Evolutionary conservation across 1,140 invertebrate species (phyloP), one percentile per base, ranked within the genome.

Genomic region (Penaeus vannamei): DNA sequence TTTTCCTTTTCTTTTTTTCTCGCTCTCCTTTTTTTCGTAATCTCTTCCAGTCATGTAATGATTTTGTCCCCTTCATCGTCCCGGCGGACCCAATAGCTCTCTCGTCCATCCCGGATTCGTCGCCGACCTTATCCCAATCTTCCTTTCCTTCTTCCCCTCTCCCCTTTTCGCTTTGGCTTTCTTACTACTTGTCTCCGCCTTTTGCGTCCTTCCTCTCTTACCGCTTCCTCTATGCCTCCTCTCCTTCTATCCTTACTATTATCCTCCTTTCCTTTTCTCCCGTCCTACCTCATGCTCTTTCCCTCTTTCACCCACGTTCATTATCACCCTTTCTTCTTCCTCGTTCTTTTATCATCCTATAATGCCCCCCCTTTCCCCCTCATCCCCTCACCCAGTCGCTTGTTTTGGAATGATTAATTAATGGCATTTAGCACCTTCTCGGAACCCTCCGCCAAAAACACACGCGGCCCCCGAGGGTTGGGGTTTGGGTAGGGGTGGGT

Each of bases 341-440:
- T 79, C 23, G 32, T 79, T 29, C 46, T 42, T 19, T 32, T 76
- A 62, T 42, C n/a, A 23, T 0, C n/a, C 53, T 23, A 3, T 36
- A 46, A 0, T 3, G 22, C 82, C 66, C 66, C 20, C 8, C 46
- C 12, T 29, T 26, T 22, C 61, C 69, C 69, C 60, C 23, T 12
- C 36, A 46, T 17, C 46, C 42, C 36, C 77, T 64, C 59, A 23
- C 66, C 23, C 62, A 20, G 36, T 61, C 10, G 60, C 26, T 53
- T 87, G 79, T 87, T 87, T 87, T 87, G 77, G 36, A 81, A 77
- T 62, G 80, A 86, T 87, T 87, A 80, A 82, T 87, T 87, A 87
- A 81, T 82, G 77, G 80, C 81, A 62, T 66, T 81, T 69, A 80
- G 61, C 61, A 66, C 46, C 61, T 46, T 82, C 59, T 76, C 12